These are phyloP conservation scores for Spea hammondii DNA, from an alignment of 2,797 vertebrate species.

Conservation along the genomic window DNA sequence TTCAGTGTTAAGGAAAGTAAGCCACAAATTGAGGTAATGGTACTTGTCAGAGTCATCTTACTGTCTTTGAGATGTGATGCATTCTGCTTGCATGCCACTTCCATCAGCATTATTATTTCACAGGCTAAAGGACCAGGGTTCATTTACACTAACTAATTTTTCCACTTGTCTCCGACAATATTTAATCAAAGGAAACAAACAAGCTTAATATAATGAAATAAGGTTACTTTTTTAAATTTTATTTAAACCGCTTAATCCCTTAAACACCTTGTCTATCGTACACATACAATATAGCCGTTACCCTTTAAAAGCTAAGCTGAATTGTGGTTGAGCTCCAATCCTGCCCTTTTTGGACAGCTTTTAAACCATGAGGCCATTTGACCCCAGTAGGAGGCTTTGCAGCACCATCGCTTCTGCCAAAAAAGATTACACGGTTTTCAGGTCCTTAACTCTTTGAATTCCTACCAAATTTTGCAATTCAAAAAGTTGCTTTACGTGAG, in stretches of 20 bases:
- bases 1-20: conserved; percentile 43
- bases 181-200: no score
- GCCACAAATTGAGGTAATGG: conserved; percentile 37
- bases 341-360: conserved; percentile 30
- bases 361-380: conserved; percentile 28
- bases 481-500: conserved; percentile 2
- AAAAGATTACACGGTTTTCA: conserved; percentile 33
- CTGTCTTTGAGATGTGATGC: conserved; percentile 18
- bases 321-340: conserved; percentile 22
- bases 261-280: no score
- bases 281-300: conserved; percentile 2
- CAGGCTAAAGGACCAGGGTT: background rate
- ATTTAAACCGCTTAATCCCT: no score
- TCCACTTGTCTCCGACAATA: no score
- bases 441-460: conserved; percentile 7
- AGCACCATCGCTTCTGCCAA: conserved; percentile 22
- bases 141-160: no score
- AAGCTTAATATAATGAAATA: no score
- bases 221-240: no score
- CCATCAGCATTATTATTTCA: conserved; percentile 30
- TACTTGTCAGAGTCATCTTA: conserved; percentile 43
- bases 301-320: conserved; percentile 21
- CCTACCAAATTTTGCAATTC: background rate
- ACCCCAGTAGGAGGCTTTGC: conserved; percentile 29
- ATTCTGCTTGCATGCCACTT: conserved; percentile 13